Base-by-base conservation (phyloP, 1,140 invertebrate species). In the Sinonovacula constricta region DNA sequence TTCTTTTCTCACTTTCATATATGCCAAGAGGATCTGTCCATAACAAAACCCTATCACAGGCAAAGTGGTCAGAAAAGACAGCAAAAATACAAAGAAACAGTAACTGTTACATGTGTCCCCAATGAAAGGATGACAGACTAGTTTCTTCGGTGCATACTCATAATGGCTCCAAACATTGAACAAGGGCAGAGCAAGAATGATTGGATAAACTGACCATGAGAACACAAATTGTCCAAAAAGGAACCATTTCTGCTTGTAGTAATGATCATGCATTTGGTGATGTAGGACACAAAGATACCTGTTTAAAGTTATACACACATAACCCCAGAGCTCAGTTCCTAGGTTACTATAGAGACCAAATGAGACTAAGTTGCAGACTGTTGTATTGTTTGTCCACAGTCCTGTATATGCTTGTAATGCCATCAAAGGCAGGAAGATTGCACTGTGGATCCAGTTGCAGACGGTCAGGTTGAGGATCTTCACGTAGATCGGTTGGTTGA, bases 111-210 rank as follows among this genome's bases (percentile, higher is more conserved):
- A 78, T 26, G 68, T 57, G 30, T 12, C 22, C 7, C 67, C 75
- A 3, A 53, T 22, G 31, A 78, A 78, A 22, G 75, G 75, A 63
- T 78, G 75, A 24, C 75, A 78, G 4, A 78, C 39, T 7, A 78
- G 66, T 62, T 78, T 78, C 45, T 24, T 24, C 15, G 75, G 75
- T 0, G 39, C 65, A 22, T 78, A 78, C 36, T 78, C 53, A 36
- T 69, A 78, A 34, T 51, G 56, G 26, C 75, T 69, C 33, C 66
- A 68, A 18, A 78, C 2, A 5, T 66, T 66, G 26, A 63, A 53
- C 4, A 78, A 49, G 26, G 75, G 75, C 39, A 69, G 49, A 18
- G 59, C 57, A 4, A 78, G 59, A 51, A 78, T 62, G 12, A 69
- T 49, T 1, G 75, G 75, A 63, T 78, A 78, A 1, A 78, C 63